Evolutionary conservation across 2,888 invertebrate genomes (phyloP), one percentile per base, ranked within the genome.

Genomic region (Pseudoips prasinana): DNA sequence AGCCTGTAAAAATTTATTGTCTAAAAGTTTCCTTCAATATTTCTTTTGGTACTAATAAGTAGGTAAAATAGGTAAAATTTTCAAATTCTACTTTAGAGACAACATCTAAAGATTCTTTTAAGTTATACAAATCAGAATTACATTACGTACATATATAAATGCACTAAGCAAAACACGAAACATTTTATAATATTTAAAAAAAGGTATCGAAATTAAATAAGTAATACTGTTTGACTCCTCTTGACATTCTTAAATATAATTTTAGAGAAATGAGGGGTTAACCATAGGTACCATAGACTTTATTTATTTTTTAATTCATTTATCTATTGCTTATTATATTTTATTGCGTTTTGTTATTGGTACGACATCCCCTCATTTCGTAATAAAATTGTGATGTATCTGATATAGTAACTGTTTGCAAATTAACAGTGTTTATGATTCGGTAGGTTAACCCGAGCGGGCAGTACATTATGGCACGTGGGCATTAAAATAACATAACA

Each of bases 1-100:
- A 82, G 78, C 75, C 73, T 84, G 84, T 82, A 85, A 81, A 83
- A 81, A 78, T 77, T 85, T 86, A 87, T 86, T 86, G 85, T 87
- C 84, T 79, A 82, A 79, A 78, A 73, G 72, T 83, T 83, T 75
- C 76, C 55, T 70, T 77, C 72, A 75, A 78, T 79, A 67, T 73
- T 73, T 54, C 39, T 65, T 75, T 77, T 75, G 60, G 64, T 72
- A 70, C 58, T 58, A 64, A 68, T 44, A 56, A 50, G 42, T 47
- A 41, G 50, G 45, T 70, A 70, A 65, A 67, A 60, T 61, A 64
- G 55, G 62, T 58, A 58, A 49, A 56, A 39, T 55, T 65, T 61
- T 47, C 19, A 44, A 46, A 61, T 51, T 60, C 64, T 67, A 72
- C 55, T 59, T 65, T 62, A 62, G 58, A 52, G 42, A 43, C 69